Conservation (phyloP, 2,113 vertebrate species). For the Istiophorus platypterus region DNA sequence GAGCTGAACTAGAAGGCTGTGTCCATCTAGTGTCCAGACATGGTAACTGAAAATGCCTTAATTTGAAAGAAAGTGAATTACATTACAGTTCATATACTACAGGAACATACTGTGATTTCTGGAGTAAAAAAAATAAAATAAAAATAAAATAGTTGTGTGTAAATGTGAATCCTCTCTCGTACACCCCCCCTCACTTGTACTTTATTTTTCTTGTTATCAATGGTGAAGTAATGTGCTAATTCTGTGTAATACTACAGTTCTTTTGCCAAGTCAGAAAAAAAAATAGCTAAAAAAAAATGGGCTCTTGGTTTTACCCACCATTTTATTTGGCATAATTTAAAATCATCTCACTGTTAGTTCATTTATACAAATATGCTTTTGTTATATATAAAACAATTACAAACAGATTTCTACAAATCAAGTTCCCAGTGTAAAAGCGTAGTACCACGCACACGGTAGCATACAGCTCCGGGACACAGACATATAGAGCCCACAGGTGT, state of each 20-base stretch:
- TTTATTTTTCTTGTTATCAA: conserved; percentile 1
- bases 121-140: conserved; percentile 37
- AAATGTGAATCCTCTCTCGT: background rate
- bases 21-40: conserved; percentile 77
- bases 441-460: conserved; percentile 87
- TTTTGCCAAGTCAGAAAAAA: background rate
- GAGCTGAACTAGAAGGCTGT: conserved; percentile 47
- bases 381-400: conserved; percentile 86
- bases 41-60: conserved; percentile 47
- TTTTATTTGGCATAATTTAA: conserved; percentile 89
- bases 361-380: conserved; percentile 88
- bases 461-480: conserved; percentile 76
- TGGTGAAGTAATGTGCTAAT: conserved; percentile 1
- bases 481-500: conserved; percentile 72
- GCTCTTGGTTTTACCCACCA: conserved; percentile 76
- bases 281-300: background rate
- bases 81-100: background rate
- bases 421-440: conserved; percentile 92
- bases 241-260: background rate
- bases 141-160: conserved; percentile 5
- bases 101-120: conserved; percentile 52
- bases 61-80: background rate
- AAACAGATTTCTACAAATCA: conserved; percentile 86
- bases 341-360: conserved; percentile 88
- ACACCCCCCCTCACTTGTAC: background rate